phyloP scores from a whole-genome alignment of 2,888 invertebrate species.

The Amphipoea lucens region DNA sequence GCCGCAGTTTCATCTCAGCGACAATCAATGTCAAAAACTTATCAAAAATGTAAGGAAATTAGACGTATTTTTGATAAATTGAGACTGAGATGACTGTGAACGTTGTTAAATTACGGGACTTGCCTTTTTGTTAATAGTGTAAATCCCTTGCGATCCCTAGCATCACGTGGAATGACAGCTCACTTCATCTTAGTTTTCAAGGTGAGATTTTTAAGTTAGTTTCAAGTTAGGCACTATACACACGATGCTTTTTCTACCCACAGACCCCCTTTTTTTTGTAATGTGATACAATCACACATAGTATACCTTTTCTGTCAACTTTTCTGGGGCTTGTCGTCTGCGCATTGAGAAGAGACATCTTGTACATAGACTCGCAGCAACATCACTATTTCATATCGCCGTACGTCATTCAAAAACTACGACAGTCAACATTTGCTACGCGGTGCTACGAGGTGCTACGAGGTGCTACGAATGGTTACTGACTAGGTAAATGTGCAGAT shows the following conservation, averaged over 20 bases:
- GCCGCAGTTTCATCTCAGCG: background rate
- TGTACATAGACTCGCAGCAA: constrained; percentile 1
- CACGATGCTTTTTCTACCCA: constrained; percentile 1
- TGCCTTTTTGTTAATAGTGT: background rate
- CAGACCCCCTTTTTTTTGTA: background rate
- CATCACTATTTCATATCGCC: constrained; percentile 14
- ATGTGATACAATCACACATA: background rate
- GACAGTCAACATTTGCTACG: constrained; percentile 34
- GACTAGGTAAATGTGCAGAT: constrained; percentile 25
- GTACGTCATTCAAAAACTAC: constrained; percentile 33
- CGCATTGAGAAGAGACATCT: constrained; percentile 4
- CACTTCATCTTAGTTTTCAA: background rate
- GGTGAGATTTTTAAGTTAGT: background rate
- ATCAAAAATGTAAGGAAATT: background rate
- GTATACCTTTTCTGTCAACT: background rate
- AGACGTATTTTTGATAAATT: background rate
- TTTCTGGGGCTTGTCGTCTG: background rate
- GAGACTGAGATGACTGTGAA: background rate
- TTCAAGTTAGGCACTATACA: background rate
- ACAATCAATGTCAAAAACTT: background rate
- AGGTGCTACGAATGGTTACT: constrained; percentile 15
- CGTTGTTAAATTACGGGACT: background rate
- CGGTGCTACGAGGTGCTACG: constrained; percentile 26
- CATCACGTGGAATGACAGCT: background rate
- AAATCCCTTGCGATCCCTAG: background rate